Evolutionary conservation across 1,140 invertebrate species (phyloP).

Genomic region (Copidosoma floridanum): DNA sequence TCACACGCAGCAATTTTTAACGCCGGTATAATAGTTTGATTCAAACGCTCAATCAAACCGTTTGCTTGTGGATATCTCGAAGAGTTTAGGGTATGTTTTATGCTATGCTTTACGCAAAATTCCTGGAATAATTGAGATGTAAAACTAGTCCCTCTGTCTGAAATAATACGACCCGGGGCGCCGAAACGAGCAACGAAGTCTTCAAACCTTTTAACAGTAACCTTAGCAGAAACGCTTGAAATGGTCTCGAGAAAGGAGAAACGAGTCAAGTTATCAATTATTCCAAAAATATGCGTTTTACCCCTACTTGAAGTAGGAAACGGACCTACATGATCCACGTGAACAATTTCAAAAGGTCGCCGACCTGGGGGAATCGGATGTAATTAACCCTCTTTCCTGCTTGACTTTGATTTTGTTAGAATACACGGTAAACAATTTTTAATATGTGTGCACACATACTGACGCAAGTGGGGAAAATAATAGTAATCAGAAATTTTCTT

Average conservation of each 20-base stretch:
- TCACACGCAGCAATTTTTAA: background rate
- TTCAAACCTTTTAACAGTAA: slow-evolving; percentile 11
- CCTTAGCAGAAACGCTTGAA: background rate
- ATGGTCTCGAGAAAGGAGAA: background rate
- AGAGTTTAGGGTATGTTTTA: slow-evolving; percentile 35
- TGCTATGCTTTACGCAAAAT: slow-evolving; percentile 30
- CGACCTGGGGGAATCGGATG: slow-evolving; percentile 22
- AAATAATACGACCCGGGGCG: slow-evolving; percentile 24
- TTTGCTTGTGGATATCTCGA: slow-evolving; percentile 37
- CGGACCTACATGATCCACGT: slow-evolving; percentile 26
- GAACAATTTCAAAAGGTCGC: slow-evolving; percentile 21
- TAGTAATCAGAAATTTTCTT: background rate
- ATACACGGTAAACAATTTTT: slow-evolving; percentile 20
- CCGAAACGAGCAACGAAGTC: slow-evolving; percentile 25
- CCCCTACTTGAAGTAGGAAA: slow-evolving; percentile 2
- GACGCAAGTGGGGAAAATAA: slow-evolving; percentile 21
- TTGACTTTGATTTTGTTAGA: slow-evolving; percentile 12
- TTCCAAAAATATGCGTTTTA: background rate
- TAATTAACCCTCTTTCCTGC: slow-evolving; percentile 15
- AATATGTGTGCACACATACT: slow-evolving; percentile 17
- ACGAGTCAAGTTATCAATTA: too few species aligned
- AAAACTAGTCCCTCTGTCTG: slow-evolving; percentile 18
- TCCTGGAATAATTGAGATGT: slow-evolving; percentile 26
- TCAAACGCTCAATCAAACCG: slow-evolving; percentile 27
- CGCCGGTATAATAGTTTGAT: slow-evolving; percentile 17